These are phyloP conservation scores for Miltochrista miniata DNA, from an alignment of 2,888 invertebrate genomes.

Conservation along the genomic window DNA sequence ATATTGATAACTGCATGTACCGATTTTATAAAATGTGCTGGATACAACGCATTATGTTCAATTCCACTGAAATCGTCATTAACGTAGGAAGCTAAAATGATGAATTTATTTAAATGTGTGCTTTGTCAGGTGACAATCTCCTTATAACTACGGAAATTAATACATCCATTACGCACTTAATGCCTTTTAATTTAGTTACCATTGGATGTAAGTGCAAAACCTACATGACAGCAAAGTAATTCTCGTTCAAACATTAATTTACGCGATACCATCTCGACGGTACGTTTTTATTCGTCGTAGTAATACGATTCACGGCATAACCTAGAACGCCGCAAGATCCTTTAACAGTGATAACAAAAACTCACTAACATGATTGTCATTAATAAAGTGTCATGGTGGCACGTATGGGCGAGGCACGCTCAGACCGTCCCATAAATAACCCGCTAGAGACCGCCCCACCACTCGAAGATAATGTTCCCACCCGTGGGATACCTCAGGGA, in stretches of 20 bases:
- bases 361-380: slow-evolving; percentile 60
- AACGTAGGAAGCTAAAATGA: no score
- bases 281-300: slow-evolving; percentile 38
- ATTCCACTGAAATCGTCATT: no score
- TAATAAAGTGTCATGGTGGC: slow-evolving; percentile 69
- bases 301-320: slow-evolving; percentile 40
- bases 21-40: no score
- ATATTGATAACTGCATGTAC: no score
- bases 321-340: slow-evolving; percentile 41
- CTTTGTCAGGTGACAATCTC: no score
- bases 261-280: slow-evolving; percentile 41
- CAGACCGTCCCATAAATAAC: slow-evolving; percentile 64
- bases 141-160: no score
- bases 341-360: slow-evolving; percentile 56
- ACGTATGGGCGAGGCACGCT: slow-evolving; percentile 65
- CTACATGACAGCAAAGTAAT: slow-evolving; percentile 27
- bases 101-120: no score
- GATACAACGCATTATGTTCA: no score
- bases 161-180: not conserved
- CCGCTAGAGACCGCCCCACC: slow-evolving; percentile 58
- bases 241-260: slow-evolving; percentile 42
- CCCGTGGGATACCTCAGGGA: slow-evolving; percentile 50
- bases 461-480: slow-evolving; percentile 55
- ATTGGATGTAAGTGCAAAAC: slow-evolving; percentile 25
- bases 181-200: slow-evolving; percentile 11